phyloP scores from a whole-genome alignment of 2,888 invertebrate genomes.

The Eurytoma adleriae region DNA sequence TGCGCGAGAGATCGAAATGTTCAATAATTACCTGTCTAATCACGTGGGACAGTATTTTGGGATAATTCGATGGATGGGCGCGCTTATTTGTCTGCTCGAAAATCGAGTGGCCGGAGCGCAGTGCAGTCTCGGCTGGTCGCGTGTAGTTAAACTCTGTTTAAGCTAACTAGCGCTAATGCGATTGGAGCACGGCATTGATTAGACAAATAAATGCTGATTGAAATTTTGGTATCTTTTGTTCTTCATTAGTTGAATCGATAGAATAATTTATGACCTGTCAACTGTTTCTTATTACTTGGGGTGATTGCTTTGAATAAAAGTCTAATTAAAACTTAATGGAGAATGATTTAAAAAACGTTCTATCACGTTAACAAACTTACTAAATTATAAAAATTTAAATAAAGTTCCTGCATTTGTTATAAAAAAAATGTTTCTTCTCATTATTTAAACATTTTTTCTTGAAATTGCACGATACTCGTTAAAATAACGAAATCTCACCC shows the following conservation, averaged over 20 bases:
- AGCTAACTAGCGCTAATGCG: constrained; percentile 43
- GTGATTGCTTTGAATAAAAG: too few relatives aligned
- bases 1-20: constrained; percentile 46
- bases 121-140: not conserved
- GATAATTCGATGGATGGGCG: constrained; percentile 29
- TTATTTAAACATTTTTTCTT: too few relatives aligned
- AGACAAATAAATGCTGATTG: constrained; percentile 28
- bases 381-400: too few relatives aligned
- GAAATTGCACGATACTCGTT: too few relatives aligned
- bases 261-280: too few relatives aligned
- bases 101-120: constrained; percentile 1
- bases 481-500: too few relatives aligned
- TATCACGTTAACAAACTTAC: too few relatives aligned
- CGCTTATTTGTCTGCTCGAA: constrained; percentile 40
- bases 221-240: not conserved
- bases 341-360: too few relatives aligned
- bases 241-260: too few relatives aligned
- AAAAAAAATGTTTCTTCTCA: too few relatives aligned
- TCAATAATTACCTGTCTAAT: constrained; percentile 50
- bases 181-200: constrained; percentile 10
- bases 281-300: not conserved
- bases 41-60: constrained; percentile 38
- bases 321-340: too few relatives aligned
- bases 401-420: too few relatives aligned
- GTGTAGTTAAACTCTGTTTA: constrained; percentile 33